These are phyloP conservation scores for Drosophila pruinosa DNA, from an alignment of 1,140 invertebrate genomes.

Conservation along the genomic window DNA sequence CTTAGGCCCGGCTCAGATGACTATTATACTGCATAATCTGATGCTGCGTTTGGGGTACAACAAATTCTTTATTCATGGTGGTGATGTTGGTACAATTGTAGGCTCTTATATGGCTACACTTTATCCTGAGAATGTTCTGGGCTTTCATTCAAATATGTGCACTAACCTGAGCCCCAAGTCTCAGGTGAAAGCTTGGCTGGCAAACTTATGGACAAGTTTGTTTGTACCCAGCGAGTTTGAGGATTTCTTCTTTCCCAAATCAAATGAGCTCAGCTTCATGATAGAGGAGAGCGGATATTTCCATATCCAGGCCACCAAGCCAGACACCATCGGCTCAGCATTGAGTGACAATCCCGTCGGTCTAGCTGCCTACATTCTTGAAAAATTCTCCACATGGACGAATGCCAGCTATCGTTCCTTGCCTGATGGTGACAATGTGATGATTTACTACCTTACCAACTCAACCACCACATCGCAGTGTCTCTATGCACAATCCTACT, in stretches of 20 bases:
- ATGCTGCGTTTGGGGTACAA: constrained; percentile 91
- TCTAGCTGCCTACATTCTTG: constrained; percentile 91
- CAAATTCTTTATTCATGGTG: constrained; percentile 92
- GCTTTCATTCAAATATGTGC: constrained; percentile 87
- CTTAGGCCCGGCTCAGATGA: constrained; percentile 86
- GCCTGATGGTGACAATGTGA: constrained; percentile 93
- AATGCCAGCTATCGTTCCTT: constrained; percentile 85
- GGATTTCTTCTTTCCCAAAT: constrained; percentile 87
- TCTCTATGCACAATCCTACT: constrained; percentile 88
- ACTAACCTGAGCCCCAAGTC: constrained; percentile 54
- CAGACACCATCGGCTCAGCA: constrained; percentile 91
- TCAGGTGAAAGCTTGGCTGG: constrained; percentile 80
- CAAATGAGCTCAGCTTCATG: constrained; percentile 83
- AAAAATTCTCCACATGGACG: constrained; percentile 92
- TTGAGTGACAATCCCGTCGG: constrained; percentile 88
- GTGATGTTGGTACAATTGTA: constrained; percentile 91
- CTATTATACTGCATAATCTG: constrained; percentile 90
- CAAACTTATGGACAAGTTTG: constrained; percentile 84
- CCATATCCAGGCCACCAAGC: constrained; percentile 94
- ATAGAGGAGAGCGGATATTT: constrained; percentile 91
- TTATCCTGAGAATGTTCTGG: constrained; percentile 87
- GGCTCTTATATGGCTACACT: constrained; percentile 86
- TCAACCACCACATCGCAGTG: constrained; percentile 90
- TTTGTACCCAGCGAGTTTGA: constrained; percentile 85
- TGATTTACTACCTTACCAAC: constrained; percentile 93